Conservation (phyloP, 2,797 vertebrate genomes). For the Sebastiscus tertius region DNA sequence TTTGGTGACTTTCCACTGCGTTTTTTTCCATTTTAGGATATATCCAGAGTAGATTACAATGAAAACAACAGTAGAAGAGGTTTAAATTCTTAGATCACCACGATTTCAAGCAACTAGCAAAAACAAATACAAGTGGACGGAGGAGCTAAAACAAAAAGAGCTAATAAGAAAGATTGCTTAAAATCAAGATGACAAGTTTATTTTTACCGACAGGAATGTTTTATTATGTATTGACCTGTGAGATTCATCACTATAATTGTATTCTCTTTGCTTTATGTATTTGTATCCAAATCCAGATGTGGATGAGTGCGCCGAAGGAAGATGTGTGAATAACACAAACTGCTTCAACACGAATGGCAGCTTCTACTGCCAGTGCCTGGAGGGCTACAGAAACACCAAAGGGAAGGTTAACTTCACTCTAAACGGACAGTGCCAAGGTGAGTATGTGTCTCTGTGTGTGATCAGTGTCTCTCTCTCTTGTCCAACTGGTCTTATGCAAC, state of each 20-base stretch:
- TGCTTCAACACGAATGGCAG: conserved; percentile 60
- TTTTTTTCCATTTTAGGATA: conserved; percentile 35
- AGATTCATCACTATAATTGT: neutral
- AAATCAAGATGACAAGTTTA: neutral
- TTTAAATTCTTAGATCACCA: neutral
- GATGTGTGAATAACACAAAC: fast-evolving
- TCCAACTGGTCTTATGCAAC: neutral
- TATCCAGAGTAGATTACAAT: neutral
- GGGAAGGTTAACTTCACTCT: fast-evolving
- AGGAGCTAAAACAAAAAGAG: neutral
- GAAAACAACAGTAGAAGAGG: conserved; percentile 17
- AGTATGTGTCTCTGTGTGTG: neutral
- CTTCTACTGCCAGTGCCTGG: conserved; percentile 39
- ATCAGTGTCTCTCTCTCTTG: neutral
- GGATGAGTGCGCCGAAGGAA: neutral
- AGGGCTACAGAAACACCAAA: fast-evolving
- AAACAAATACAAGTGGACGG: neutral
- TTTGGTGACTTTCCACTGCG: neutral
- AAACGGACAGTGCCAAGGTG: conserved; percentile 49
- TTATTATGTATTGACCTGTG: neutral
- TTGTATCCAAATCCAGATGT: conserved; percentile 29
- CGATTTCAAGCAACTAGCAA: neutral
- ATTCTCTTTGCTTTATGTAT: neutral
- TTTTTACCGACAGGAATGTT: neutral
- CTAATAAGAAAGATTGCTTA: neutral